These are phyloP conservation scores for Temnopleurus reevesii DNA, from an alignment of 53 echinoderm and acorn worm species.

Conservation along the genomic window DNA sequence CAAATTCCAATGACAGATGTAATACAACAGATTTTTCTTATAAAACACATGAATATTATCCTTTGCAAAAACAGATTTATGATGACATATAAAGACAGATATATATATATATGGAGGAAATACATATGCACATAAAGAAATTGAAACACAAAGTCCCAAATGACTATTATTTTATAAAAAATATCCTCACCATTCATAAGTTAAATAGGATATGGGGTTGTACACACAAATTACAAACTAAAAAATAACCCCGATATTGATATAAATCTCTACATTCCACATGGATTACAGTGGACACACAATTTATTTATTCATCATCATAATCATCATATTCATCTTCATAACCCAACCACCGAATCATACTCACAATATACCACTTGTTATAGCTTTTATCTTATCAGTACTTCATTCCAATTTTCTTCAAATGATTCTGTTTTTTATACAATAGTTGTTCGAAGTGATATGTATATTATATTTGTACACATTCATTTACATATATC, in stretches of 20 bases:
- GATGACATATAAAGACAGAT: constrained; percentile 11
- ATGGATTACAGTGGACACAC: constrained; percentile 15
- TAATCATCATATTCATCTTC: background rate
- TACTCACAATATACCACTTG: constrained; percentile 9
- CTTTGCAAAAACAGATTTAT: constrained; percentile 6
- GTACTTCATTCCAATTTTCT: background rate
- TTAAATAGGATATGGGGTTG: constrained; percentile 4
- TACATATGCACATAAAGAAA: constrained; percentile 23
- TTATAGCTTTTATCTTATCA: constrained; percentile 35
- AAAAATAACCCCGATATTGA: background rate
- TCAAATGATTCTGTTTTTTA: constrained; percentile 10
- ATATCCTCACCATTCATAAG: constrained; percentile 52
- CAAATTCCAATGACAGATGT: background rate
- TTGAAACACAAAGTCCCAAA: background rate
- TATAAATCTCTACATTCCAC: constrained; percentile 41
- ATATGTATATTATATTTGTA: constrained; percentile 57
- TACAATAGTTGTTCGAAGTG: constrained; percentile 58
- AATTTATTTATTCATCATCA: constrained; percentile 4
- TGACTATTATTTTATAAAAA: constrained; percentile 50
- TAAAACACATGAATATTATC: background rate
- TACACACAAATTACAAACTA: constrained; percentile 40
- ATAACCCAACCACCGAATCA: constrained; percentile 10
- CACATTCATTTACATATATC: constrained; percentile 58
- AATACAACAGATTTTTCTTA: background rate
- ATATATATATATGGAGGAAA: constrained; percentile 28